Conservation (phyloP, 2,113 vertebrate genomes). For the Gobio gobio region DNA sequence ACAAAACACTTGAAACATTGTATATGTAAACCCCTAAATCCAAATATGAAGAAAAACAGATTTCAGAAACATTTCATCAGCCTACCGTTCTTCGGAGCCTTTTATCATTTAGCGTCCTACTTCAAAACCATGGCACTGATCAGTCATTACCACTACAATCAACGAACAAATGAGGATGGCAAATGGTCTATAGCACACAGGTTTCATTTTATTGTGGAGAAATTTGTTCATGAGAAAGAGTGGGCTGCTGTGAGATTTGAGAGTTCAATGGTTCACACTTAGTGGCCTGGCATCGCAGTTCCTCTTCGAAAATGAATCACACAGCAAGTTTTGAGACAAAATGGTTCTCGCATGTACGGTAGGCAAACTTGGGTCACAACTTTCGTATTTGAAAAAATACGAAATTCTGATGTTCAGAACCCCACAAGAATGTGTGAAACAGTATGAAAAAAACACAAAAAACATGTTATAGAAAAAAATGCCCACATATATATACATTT, state of each 20-base stretch:
- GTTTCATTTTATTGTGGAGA: background rate
- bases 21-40: background rate
- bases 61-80: background rate
- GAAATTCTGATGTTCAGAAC: background rate
- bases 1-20: background rate
- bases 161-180: background rate
- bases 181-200: background rate
- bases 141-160: background rate
- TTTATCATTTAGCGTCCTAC: background rate
- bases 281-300: constrained; percentile 54
- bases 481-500: no score
- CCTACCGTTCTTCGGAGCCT: background rate
- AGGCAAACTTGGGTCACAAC: background rate
- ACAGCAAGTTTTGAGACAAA: background rate
- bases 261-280: constrained; percentile 73
- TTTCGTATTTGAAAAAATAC: background rate
- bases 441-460: background rate
- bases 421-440: background rate
- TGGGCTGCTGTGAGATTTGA: constrained; percentile 38
- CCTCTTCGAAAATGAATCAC: constrained; percentile 52
- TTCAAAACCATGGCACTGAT: background rate
- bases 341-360: constrained; percentile 24
- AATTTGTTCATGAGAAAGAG: constrained; percentile 55
- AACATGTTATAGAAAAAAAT: background rate
- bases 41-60: background rate